A percentile compares a stretch with the other conserved stretches of the same genome.
These are phyloP conservation scores for Xylophagus ater DNA, from an alignment of 2,888 invertebrate species.

Conservation along the genomic window DNA sequence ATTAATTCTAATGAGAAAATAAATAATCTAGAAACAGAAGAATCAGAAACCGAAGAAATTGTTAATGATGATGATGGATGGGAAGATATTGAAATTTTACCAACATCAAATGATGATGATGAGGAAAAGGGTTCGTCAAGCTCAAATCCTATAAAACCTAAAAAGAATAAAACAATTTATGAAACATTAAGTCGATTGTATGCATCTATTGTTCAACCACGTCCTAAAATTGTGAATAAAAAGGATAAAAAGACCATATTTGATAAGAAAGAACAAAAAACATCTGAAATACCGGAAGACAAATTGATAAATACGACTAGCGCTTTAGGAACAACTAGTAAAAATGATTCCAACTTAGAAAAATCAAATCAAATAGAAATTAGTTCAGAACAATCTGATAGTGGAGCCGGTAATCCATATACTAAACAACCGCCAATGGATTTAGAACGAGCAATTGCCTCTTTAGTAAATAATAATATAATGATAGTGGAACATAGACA, in stretches of 20 bases:
- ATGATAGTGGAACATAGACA: conserved; percentile 6
- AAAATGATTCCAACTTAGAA: not conserved
- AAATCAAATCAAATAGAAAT: not conserved
- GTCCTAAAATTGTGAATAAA: not conserved
- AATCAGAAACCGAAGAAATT: not conserved
- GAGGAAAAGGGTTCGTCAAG: conserved; percentile 14
- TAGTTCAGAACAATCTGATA: not conserved
- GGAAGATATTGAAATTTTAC: conserved; percentile 29
- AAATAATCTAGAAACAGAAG: too few relatives aligned
- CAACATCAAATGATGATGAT: conserved; percentile 15
- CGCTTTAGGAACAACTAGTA: not conserved
- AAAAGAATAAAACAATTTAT: conserved; percentile 20
- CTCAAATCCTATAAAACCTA: conserved; percentile 16
- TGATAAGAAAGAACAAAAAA: not conserved
- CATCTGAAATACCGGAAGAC: not conserved
- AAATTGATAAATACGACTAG: not conserved
- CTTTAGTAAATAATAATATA: not conserved
- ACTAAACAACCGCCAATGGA: not conserved
- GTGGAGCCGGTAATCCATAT: not conserved
- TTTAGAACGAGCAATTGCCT: not conserved
- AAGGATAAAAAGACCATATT: not conserved
- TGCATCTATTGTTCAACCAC: conserved; percentile 14
- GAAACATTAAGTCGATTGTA: conserved; percentile 22
- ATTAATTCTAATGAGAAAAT: not conserved
- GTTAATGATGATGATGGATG: conserved; percentile 27